Base-by-base conservation (phyloP, 2,797 vertebrate genomes). In the Ctenopoma kingsleyae region DNA sequence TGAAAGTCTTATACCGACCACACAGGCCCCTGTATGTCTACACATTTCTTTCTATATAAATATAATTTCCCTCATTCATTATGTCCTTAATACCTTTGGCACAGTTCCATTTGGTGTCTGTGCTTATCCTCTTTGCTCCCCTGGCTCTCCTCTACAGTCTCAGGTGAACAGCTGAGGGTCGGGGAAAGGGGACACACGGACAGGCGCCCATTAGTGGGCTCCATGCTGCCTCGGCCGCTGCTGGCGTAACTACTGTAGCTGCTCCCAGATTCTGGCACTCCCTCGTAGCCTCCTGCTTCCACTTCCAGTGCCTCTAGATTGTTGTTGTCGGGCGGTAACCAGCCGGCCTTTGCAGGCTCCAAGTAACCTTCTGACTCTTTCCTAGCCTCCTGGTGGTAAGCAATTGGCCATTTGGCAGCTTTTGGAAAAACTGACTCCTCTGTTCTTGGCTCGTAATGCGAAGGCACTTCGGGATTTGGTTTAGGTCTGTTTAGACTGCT, bases 141-240 rank as follows among this genome's bases (percentile, higher is more conserved):
- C 46, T 78, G 73, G 52, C 66, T 81, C 56, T 90, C 91, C 73
- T 93, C 88, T 8, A 84, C 70, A 6, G 85, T 91, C 59, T 87
- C 90, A 3, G 91, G 92, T 53, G 91, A 92, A 80, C 62, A 77
- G 63, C 74, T 74, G 13, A 90, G 83, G 9, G 82, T 84, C 0
- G 93, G 89, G 8, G 93, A 91, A n/a, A 93, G 87, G 27, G 83
- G 81, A 80, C 90, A 90, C 25, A 89, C 6, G 12, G 93, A 93
- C 55, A 87, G 80, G 22, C 85, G 88, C 27, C 89, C 48, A 3
- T 73, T 92, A 10, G 87, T 59, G 0, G 93, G 83, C 66, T 94
- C 95, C 54, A 96, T 94, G 2, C 98, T 99, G 61, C 97, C 97
- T 11, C 96, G 91, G 30, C 98, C 98, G 0, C 97, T 98, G 93